These are phyloP conservation scores for Sycophaga agraensis DNA, from an alignment of 1,140 invertebrate species.

Conservation along the genomic window DNA sequence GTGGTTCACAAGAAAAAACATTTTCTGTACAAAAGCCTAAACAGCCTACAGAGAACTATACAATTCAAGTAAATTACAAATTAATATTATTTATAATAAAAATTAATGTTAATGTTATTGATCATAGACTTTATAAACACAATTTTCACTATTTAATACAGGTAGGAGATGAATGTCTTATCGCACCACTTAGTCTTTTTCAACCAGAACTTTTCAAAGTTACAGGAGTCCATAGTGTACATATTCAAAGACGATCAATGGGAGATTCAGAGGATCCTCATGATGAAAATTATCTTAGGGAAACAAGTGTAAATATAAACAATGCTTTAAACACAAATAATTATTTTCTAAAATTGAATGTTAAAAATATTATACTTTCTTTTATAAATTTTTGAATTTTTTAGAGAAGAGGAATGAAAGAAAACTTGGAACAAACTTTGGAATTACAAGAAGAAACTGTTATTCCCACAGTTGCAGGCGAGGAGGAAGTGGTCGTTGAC, in stretches of 20 bases:
- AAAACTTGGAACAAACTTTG: conserved; percentile 60
- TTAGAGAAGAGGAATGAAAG: conserved; percentile 66
- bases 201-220: conserved; percentile 86
- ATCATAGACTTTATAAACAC: no score
- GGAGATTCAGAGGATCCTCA: conserved; percentile 92
- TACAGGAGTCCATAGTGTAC: conserved; percentile 72
- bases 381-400: conserved; percentile 1
- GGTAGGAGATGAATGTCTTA: conserved; percentile 91
- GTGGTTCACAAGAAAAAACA: conserved; percentile 78
- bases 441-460: conserved; percentile 52
- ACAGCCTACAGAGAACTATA: conserved; percentile 72
- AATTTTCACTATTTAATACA: conserved; percentile 48
- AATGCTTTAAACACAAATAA: background rate
- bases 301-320: conserved; percentile 71
- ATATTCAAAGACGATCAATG: conserved; percentile 71
- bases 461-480: conserved; percentile 55
- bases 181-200: conserved; percentile 86
- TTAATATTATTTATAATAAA: background rate
- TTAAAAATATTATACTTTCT: conserved; percentile 9
- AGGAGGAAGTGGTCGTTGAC: conserved; percentile 81
- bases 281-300: conserved; percentile 87
- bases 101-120: background rate
- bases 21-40: conserved; percentile 77
- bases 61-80: conserved; percentile 56
- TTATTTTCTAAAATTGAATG: background rate